phyloP scores from a whole-genome alignment of 2,113 vertebrate genomes.

The Felis chaus region DNA sequence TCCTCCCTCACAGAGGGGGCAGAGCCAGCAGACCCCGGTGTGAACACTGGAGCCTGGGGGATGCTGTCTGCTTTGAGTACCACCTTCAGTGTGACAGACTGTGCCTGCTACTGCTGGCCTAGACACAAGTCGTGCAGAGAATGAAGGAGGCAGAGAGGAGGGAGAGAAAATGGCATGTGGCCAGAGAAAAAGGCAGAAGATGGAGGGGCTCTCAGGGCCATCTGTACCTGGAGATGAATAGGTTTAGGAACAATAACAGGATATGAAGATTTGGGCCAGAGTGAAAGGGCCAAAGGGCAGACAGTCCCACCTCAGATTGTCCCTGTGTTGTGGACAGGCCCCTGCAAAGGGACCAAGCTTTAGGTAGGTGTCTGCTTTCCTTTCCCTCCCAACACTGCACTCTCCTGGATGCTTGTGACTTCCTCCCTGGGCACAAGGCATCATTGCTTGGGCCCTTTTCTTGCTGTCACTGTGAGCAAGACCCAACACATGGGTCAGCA shows the following conservation, averaged over 20 bases:
- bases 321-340: not conserved
- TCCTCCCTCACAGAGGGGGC: too few species aligned
- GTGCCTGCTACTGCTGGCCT: not conserved
- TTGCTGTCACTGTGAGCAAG: not conserved
- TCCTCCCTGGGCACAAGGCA: not conserved
- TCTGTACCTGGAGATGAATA: accelerated
- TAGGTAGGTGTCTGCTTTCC: not conserved
- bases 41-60: not conserved
- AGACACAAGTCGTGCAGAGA: not conserved
- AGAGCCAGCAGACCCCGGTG: not conserved
- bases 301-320: accelerated
- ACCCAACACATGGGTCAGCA: not conserved
- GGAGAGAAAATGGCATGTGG: accelerated
- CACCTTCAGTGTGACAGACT: not conserved
- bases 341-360: not conserved
- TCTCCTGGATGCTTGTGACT: not conserved
- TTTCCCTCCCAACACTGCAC: not conserved
- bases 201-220: accelerated
- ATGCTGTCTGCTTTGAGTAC: too few species aligned
- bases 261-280: not conserved
- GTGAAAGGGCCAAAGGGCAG: too few species aligned
- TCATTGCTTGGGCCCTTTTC: not conserved
- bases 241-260: too few species aligned
- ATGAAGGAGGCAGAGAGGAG: not conserved
- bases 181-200: not conserved